Evolutionary conservation across 1,140 invertebrate species (phyloP), one percentile per base, ranked within the genome.

Genomic region (Colletes gigas): DNA sequence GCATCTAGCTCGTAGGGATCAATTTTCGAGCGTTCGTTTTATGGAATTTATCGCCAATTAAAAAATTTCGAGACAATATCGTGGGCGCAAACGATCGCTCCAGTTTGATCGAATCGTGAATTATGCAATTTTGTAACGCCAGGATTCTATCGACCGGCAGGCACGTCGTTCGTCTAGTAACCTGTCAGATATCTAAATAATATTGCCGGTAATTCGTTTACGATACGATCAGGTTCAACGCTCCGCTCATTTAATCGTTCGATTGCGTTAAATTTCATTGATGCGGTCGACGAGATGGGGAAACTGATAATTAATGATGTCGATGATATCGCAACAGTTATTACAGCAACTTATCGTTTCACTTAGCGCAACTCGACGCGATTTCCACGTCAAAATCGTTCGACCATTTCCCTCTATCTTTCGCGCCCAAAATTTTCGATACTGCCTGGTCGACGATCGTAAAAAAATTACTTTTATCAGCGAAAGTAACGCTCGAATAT

Each of bases 241-340:
- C 39, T 5, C 41, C 60, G 55, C 75, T 44, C 54, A 17, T 39
- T 60, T 63, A 59, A 14, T 69, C 57, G 66, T 47, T 50, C 75
- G 55, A 70, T 70, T 50, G 21, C 55, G 75, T 60, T 78, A 60
- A 70, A 78, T 78, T 78, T 78, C 75, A 78, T 78, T 78, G 75
- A 78, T 66, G 75, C 55, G 75, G 67, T 39, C 57, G 67, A 9
- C 44, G 44, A 52, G 75, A 78, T 78, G 75, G 75, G 66, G 47
- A 70, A 78, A 70, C 67, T 70, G 75, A 78, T 78, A 60, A 78
- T 78, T 78, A 78, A 78, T 77, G 66, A 77, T 77, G 66, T 41
- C 67, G 75, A 70, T 70, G 75, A 70, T 78, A 70, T 78, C 67
- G 66, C 55, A 57, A 30, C 44, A 62, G 75, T 76, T 76, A 68